Conservation (phyloP, 64 coral and sea anemone species). For the Pocillopora verrucosa region DNA sequence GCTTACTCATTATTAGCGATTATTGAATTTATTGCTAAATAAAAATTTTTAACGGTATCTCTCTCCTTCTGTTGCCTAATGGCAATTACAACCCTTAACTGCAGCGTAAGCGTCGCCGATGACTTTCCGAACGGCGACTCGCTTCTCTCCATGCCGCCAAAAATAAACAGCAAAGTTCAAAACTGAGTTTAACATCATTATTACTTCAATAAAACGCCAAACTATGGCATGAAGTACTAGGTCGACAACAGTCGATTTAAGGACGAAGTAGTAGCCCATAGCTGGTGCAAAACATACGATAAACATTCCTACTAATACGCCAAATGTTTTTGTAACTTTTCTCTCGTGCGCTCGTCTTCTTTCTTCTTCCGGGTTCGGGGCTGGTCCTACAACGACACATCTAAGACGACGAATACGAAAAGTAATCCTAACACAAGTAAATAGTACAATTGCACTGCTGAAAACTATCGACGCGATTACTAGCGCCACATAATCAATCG, state of each 20-base stretch:
- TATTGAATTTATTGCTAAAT: background rate
- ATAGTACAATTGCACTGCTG: background rate
- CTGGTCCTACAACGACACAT: background rate
- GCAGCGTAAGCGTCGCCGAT: background rate
- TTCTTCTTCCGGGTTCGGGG: slow-evolving; percentile 7
- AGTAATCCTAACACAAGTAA: slow-evolving; percentile 2
- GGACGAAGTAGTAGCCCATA: background rate
- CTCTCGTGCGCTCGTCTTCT: slow-evolving; percentile 14
- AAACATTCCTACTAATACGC: background rate
- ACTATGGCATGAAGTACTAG: background rate
- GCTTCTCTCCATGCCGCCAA: slow-evolving; percentile 15
- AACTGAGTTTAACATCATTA: slow-evolving; percentile 37
- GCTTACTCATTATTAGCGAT: background rate
- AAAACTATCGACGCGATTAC: slow-evolving; percentile 31
- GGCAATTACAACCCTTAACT: slow-evolving; percentile 17
- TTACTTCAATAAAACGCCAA: slow-evolving; percentile 26
- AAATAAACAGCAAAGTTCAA: slow-evolving; percentile 23
- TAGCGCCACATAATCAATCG: slow-evolving; percentile 10
- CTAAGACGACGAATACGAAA: slow-evolving; percentile 7
- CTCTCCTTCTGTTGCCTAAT: background rate
- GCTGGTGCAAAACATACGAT: slow-evolving; percentile 8
- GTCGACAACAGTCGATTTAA: background rate
- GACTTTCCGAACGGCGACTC: slow-evolving; percentile 6
- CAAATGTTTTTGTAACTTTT: slow-evolving; percentile 31
- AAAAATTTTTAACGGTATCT: background rate